These are phyloP conservation scores for Sciaenops ocellatus DNA, from an alignment of 2,797 vertebrate genomes.

Conservation along the genomic window DNA sequence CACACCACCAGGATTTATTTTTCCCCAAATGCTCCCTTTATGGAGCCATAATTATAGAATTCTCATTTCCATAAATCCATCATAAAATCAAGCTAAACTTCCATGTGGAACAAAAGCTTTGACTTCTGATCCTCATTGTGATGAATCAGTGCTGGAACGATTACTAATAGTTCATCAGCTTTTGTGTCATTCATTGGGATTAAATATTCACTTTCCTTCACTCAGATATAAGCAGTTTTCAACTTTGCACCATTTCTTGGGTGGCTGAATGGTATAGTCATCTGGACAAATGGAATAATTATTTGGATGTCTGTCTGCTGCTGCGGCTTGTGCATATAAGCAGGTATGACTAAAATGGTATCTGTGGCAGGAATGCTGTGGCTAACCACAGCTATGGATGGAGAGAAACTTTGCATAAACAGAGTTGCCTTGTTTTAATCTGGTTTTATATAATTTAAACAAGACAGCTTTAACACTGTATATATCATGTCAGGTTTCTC, in stretches of 20 bases:
- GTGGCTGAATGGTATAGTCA: constrained; percentile 65
- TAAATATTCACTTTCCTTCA: constrained; percentile 21
- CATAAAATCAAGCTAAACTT: constrained; percentile 30
- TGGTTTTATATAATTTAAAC: constrained; percentile 63
- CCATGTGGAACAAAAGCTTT: constrained; percentile 24
- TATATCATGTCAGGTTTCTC: constrained; percentile 51
- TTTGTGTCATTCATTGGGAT: constrained; percentile 8
- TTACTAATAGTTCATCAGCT: constrained; percentile 26
- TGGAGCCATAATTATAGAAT: constrained; percentile 58
- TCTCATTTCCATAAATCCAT: constrained; percentile 59
- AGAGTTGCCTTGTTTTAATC: constrained; percentile 65
- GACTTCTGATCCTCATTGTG: neutral
- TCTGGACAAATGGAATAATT: constrained; percentile 67
- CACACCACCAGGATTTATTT: constrained; percentile 61
- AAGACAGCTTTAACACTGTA: constrained; percentile 57
- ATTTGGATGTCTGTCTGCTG: constrained; percentile 71
- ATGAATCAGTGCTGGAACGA: constrained; percentile 16
- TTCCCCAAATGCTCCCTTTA: constrained; percentile 54
- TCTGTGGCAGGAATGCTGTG: constrained; percentile 71
- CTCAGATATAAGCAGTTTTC: constrained; percentile 30
- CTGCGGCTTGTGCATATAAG: constrained; percentile 57
- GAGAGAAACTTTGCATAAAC: constrained; percentile 73
- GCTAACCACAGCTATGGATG: constrained; percentile 75
- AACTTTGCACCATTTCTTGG: constrained; percentile 44
- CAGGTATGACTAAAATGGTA: constrained; percentile 76